Evolutionary conservation across 1,140 invertebrate species (phyloP).

Genomic region (Drosophila ironensis): DNA sequence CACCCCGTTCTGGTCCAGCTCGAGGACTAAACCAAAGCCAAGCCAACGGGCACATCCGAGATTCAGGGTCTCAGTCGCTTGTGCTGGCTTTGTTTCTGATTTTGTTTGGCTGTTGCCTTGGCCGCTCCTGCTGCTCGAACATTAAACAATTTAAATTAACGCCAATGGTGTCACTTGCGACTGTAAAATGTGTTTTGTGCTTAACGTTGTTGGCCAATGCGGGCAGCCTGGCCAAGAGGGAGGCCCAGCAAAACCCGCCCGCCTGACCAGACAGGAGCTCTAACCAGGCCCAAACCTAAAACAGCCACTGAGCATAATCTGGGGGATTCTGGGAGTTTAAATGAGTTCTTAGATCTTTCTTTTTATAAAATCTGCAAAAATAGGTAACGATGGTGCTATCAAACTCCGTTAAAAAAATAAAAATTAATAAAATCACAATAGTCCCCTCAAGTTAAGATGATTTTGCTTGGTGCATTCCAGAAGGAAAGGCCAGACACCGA

Average conservation of each 20-base stretch:
- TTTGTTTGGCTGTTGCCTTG: constrained; percentile 7
- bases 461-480: neutral
- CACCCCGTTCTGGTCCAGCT: neutral
- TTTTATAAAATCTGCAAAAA: too few relatives aligned
- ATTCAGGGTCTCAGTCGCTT: constrained; percentile 55
- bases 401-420: neutral
- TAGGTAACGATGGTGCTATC: too few relatives aligned
- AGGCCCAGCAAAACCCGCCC: neutral
- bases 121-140: constrained; percentile 39
- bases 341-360: too few relatives aligned
- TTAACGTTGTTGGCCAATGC: constrained; percentile 65
- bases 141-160: constrained; percentile 82
- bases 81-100: neutral
- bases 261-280: constrained; percentile 34
- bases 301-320: neutral
- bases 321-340: too few relatives aligned
- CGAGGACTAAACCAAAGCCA: constrained; percentile 39
- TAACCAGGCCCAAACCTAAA: constrained; percentile 5
- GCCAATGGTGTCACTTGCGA: constrained; percentile 80
- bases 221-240: constrained; percentile 27
- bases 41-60: constrained; percentile 52
- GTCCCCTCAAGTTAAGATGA: neutral
- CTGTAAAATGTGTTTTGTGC: constrained; percentile 80
- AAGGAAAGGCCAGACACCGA: constrained; percentile 9
- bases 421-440: neutral